Evolutionary conservation across 2,797 vertebrate species (phyloP).

Genomic region (Phylloscopus collybita): DNA sequence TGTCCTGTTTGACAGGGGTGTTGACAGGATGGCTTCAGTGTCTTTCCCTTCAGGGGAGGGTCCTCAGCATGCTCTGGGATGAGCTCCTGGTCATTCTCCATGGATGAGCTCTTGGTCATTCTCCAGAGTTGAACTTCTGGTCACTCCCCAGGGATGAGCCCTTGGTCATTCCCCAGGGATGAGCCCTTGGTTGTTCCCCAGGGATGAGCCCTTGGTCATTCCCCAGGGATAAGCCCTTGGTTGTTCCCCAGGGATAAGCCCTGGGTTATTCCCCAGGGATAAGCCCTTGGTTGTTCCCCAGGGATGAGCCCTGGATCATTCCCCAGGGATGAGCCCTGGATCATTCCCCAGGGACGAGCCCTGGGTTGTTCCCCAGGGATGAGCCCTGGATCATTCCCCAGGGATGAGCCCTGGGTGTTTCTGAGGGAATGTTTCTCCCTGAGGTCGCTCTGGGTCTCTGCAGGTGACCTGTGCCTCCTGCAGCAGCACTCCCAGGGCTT

Average conservation of each 20-base stretch:
- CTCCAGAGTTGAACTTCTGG: accelerated
- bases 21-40: neutral
- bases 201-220: neutral
- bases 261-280: neutral
- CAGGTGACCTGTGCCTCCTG: neutral
- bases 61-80: neutral
- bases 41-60: neutral
- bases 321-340: accelerated
- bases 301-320: accelerated
- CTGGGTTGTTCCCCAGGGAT: too few relatives aligned
- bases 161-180: neutral
- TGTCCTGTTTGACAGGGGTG: neutral
- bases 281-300: accelerated
- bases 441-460: neutral
- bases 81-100: accelerated
- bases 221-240: accelerated
- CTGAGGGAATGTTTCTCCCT: neutral
- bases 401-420: neutral
- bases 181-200: accelerated
- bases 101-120: neutral
- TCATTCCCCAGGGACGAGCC: neutral
- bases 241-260: neutral
- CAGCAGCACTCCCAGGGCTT: neutral
- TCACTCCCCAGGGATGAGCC: neutral
- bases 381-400: accelerated